Base-by-base conservation (phyloP, 2,797 vertebrate species). In the Enteromius trimaculatus region DNA sequence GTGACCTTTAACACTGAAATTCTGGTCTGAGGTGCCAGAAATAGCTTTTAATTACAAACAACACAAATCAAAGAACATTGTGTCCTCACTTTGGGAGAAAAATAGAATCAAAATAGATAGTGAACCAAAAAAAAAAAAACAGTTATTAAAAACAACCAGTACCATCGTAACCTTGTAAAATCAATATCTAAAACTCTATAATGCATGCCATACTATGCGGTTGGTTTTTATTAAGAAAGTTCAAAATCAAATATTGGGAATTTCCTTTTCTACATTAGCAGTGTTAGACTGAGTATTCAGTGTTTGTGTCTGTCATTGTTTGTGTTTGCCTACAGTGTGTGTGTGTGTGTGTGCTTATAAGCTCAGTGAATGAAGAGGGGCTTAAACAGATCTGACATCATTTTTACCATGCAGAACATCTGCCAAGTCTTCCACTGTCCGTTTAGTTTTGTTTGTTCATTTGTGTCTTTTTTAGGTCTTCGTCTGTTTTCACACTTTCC, bases 201-300 rank as follows among this genome's bases (percentile, higher is more conserved):
- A 95, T 92, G 93, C 95, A 96, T 95, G 95, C 95, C 93, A 84
- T 92, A 93, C 92, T 93, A 93, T 92, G 93, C 88, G 90, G 88
- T 90, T 90, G 91, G 64, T 39, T 78, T 65, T 90, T 76, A 91
- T 92, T 90, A 90, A 89, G 85, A 76, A 88, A 84, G 90, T 89
- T 91, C 79, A 87, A 92, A 89, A 84, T 62, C 55, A 65, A 78
- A 87, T 51, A 64, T 80, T 86, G 85, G 86, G 79, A 84, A 83
- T 84, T 88, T 85, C 80, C 87, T 85, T 64, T 86, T 87, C 86
- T 87, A 93, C 91, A 92, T 86, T 91, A 92, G 90, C 92, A 89
- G 91, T 88, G 84, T 88, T 93, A 90, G 89, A 86, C 88, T 89
- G 90, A 81, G 89, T 89, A 90, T 90, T 84, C 78, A 89, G 64